Conservation (phyloP, 2,888 invertebrate species). For the Cylloceria caligata region DNA sequence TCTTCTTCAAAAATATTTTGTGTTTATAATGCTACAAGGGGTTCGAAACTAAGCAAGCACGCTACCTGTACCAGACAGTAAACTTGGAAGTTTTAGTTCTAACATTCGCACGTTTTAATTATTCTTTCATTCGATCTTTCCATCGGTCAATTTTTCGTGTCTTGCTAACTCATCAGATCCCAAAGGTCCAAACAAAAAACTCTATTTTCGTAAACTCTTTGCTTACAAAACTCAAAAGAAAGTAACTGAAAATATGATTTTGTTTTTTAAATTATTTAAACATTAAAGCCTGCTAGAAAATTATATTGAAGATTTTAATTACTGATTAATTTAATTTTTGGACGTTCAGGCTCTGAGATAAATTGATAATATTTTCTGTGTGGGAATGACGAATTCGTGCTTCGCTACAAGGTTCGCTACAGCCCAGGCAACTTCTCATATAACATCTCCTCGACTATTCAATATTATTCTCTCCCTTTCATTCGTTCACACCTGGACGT, state of each 20-base stretch:
- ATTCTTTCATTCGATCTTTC: not conserved
- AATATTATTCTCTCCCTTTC: slow-evolving; percentile 19
- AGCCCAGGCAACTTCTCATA: slow-evolving; percentile 57
- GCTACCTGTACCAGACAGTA: not conserved
- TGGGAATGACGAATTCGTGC: slow-evolving; percentile 36
- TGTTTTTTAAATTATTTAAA: no score
- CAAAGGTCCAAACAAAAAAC: slow-evolving; percentile 1
- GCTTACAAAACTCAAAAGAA: no score
- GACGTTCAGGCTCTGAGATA: not conserved
- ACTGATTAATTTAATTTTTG: not conserved
- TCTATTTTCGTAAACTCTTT: no score
- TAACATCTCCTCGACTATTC: slow-evolving; percentile 24
- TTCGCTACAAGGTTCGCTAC: slow-evolving; percentile 24
- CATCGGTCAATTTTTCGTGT: slow-evolving; percentile 3
- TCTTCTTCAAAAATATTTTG: no score
- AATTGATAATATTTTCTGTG: not conserved
- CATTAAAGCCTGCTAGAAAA: no score
- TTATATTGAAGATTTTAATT: no score
- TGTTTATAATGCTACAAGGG: slow-evolving; percentile 5
- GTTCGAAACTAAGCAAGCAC: slow-evolving; percentile 25
- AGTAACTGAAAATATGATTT: no score
- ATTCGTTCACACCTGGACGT: slow-evolving; percentile 52
- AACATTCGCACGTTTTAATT: slow-evolving; percentile 7
- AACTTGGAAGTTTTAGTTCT: not conserved
- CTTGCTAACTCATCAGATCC: not conserved